These are phyloP conservation scores for Spisula subtruncata DNA, from an alignment of 2,888 invertebrate species.

Conservation along the genomic window DNA sequence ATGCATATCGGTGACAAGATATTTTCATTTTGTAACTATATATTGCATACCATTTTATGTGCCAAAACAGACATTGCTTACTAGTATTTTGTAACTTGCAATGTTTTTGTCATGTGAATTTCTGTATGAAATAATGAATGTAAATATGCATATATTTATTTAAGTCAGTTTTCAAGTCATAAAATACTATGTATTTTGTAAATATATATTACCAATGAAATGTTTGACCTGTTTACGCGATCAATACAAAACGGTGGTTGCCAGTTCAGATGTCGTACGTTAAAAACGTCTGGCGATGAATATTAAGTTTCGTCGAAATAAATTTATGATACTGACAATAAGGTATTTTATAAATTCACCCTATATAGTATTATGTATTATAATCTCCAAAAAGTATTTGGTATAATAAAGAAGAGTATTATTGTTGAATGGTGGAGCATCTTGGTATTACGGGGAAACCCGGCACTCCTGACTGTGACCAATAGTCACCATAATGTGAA, in stretches of 20 bases:
- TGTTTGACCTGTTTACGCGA: background rate
- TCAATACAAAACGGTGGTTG: background rate
- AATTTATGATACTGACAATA: background rate
- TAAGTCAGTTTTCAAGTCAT: background rate
- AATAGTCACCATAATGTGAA: too few relatives aligned
- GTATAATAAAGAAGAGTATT: too few relatives aligned
- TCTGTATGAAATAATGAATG: background rate
- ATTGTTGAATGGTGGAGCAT: too few relatives aligned
- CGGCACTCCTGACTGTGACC: too few relatives aligned
- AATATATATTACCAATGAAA: background rate
- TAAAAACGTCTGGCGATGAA: background rate
- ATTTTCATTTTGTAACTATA: background rate
- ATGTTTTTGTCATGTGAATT: background rate
- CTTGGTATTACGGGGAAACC: too few relatives aligned
- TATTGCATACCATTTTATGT: background rate
- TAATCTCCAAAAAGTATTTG: too few relatives aligned
- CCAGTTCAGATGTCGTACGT: background rate
- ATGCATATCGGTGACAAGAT: background rate
- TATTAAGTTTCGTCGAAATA: background rate
- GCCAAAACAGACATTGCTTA: background rate
- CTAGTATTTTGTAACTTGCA: too few relatives aligned
- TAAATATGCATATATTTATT: background rate
- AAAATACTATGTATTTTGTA: background rate
- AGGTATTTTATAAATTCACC: background rate
- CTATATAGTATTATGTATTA: too few relatives aligned